Percentiles rank a stretch among this genome's conserved stretches.
Evolutionary conservation across 2,888 invertebrate genomes (phyloP).

Genomic region (Chrysodeixis includens): DNA sequence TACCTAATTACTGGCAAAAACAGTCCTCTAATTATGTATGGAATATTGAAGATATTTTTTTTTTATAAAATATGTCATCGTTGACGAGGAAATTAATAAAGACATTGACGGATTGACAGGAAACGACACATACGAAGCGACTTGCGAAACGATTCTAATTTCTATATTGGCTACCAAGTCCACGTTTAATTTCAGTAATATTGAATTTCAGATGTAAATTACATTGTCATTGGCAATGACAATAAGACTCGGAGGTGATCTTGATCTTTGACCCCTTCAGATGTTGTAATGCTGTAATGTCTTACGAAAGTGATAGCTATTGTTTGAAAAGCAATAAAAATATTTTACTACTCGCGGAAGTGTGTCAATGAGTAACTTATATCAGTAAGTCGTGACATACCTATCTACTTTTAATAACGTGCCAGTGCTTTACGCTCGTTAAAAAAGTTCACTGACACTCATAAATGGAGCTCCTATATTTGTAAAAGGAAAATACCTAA

Average conservation of each 20-base stretch:
- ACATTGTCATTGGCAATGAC: constrained; percentile 49
- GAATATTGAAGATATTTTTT: constrained; percentile 8
- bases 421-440: background rate
- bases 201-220: constrained; percentile 48
- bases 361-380: constrained; percentile 4
- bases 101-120: constrained; percentile 74
- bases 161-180: constrained; percentile 34
- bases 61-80: constrained; percentile 42
- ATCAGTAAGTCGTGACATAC: constrained; percentile 5
- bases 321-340: constrained; percentile 15
- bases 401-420: background rate
- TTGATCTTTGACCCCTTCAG: constrained; percentile 24
- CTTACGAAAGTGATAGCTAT: constrained; percentile 13
- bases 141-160: constrained; percentile 36
- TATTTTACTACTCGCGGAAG: constrained; percentile 3
- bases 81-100: constrained; percentile 65
- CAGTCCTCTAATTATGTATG: background rate
- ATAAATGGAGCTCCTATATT: constrained; percentile 19
- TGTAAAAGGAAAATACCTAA: constrained; percentile 21
- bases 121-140: constrained; percentile 69
- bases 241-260: constrained; percentile 32
- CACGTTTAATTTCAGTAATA: constrained; percentile 32
- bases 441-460: constrained; percentile 8
- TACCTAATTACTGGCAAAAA: background rate
- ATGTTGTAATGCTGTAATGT: background rate